Evolutionary conservation across 1,140 invertebrate genomes (phyloP), one percentile per base, ranked within the genome.

Genomic region (Neodiprion virginianus): DNA sequence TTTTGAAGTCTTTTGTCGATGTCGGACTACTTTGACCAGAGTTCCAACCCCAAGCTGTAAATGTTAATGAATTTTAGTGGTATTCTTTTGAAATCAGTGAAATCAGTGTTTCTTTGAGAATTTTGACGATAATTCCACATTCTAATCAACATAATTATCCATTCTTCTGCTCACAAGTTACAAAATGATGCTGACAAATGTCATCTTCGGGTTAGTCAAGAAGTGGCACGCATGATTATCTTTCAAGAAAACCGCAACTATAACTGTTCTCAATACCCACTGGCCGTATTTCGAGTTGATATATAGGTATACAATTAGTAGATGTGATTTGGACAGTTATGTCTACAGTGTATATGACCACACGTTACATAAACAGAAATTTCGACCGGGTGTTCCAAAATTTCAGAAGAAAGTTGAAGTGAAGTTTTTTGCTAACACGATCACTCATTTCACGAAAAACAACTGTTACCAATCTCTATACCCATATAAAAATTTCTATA

Each of bases 1-100:
- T 92, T 79, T 93, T 93, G 66, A 93, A 90, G 81, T 93, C 92
- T 82, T 91, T 91, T 0, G 88, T 87, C 61, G 90, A 91, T 14
- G 89, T 89, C 21, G 91, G 90, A 79, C 90, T 92, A 71, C 88
- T 91, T 76, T 92, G 91, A n/a, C 90, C 87, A 48, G 89, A 90
- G 78, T 90, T 89, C 91, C 91, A 92, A 69, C 90, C 91, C 90
- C 91, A 92, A 66, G 89, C 88, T 88, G 61, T n/a, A 81, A 84
- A 69, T 73, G 76, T 72, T 40, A 40, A 40, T 40, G 2, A 5
- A 40, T 40, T 3, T 40, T 40, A 40, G 28, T 40, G 28, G 5
- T 5, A 40, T 40, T 40, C 5, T 40, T 40, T 40, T 40, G 2
- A 40, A 40, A 40, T 40, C 28, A 21, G 17, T 21, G 17, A 21